Conservation (phyloP, 1,140 invertebrate species). For the Scaptomyza montana region DNA sequence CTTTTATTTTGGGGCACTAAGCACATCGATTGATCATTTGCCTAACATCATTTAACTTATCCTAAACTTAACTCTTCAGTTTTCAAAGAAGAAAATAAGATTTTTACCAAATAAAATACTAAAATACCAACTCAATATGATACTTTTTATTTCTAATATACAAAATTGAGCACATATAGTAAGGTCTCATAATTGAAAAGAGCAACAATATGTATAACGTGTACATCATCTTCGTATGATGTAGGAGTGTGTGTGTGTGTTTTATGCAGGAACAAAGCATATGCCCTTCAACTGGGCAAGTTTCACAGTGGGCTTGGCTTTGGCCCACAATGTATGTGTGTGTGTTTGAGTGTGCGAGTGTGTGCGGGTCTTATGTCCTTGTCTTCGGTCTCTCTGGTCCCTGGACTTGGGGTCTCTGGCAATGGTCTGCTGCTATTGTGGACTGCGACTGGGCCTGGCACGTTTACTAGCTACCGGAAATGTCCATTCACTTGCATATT, state of each 20-base stretch:
- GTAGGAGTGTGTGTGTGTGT: conserved; percentile 32
- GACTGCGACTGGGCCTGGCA: conserved; percentile 42
- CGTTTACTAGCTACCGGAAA: conserved; percentile 79
- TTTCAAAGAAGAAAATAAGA: too few relatives aligned
- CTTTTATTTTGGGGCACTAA: too few relatives aligned
- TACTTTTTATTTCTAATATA: too few relatives aligned
- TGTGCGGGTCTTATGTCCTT: conserved; percentile 31
- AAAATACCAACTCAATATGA: too few relatives aligned
- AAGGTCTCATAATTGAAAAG: conserved; percentile 1
- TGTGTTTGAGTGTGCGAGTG: too few relatives aligned
- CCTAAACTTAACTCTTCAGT: too few relatives aligned
- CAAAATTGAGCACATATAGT: neutral
- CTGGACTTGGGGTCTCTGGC: conserved; percentile 18
- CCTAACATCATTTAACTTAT: too few relatives aligned
- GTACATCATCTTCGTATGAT: conserved; percentile 28
- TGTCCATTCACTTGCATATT: conserved; percentile 82
- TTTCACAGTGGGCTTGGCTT: conserved; percentile 26
- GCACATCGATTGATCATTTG: too few relatives aligned
- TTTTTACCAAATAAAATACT: too few relatives aligned
- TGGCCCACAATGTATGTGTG: neutral
- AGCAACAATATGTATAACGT: conserved; percentile 54
- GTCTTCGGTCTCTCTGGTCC: conserved; percentile 32
- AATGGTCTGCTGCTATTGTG: conserved; percentile 21
- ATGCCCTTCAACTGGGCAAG: conserved; percentile 63
- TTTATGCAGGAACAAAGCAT: conserved; percentile 31